Conservation (phyloP, 2,888 invertebrate species). For the Lithophane socia region DNA sequence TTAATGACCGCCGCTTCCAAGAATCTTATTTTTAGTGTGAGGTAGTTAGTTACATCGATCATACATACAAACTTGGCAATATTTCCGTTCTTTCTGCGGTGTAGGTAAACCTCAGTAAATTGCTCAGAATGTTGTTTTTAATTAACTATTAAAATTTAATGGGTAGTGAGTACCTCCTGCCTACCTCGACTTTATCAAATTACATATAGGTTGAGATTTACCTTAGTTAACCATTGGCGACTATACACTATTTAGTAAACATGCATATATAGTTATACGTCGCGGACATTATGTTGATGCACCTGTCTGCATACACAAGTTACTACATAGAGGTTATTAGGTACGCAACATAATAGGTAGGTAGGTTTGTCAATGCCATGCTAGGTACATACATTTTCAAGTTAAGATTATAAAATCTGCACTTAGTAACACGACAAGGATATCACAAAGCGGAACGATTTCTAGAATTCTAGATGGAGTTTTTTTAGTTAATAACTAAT, state of each 20-base stretch:
- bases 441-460: not conserved
- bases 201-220: constrained; percentile 35
- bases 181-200: constrained; percentile 29
- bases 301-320: constrained; percentile 42
- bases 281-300: constrained; percentile 37
- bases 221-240: constrained; percentile 13
- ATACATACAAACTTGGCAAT: constrained; percentile 23
- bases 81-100: constrained; percentile 23
- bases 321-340: not conserved
- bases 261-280: constrained; percentile 16
- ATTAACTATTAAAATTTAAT: constrained; percentile 20
- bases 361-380: constrained; percentile 31
- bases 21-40: constrained; percentile 28
- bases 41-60: constrained; percentile 28
- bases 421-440: constrained; percentile 4
- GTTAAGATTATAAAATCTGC: constrained; percentile 1
- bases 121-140: constrained; percentile 41
- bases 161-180: constrained; percentile 2
- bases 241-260: constrained; percentile 47
- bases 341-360: not conserved
- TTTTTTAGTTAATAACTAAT: not conserved
- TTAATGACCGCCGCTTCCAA: constrained; percentile 45
- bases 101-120: constrained; percentile 19
- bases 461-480: not conserved
- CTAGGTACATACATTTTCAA: constrained; percentile 22